Evolutionary conservation across 2,113 vertebrate genomes (phyloP), one percentile per base, ranked within the genome.

Genomic region (Hylia prasina): DNA sequence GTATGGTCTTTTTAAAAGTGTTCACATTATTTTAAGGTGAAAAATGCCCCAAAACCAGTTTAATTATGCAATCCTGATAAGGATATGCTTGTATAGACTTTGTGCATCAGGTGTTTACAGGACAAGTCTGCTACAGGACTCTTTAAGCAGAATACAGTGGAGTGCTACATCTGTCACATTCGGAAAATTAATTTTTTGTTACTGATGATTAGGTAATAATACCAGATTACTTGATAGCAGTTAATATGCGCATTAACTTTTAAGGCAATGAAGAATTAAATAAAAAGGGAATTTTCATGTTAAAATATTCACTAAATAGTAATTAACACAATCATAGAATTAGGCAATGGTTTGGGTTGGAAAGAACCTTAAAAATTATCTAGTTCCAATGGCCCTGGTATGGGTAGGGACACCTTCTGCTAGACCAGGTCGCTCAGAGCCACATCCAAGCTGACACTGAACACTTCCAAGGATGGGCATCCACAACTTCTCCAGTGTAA

Each of bases 121-220:
- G 28, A 7, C 8, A 28, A 71, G 21, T 65, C 47, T 80, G 10
- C 37, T 61, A 47, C 11, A 56, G 53, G 28, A 58, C 16, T 57
- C 48, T 30, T 7, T 65, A 31, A 42, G 37, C 66, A 65, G 30
- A 87, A n/a, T 23, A 56, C 9, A 77, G 15, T 7, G 53, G 2
- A 63, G 42, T 69, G 9, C 15, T 91, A 47, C 17, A 51, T 47
- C 54, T 44, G 6, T 72, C 48, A 54, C 13, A 72, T 40, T 56
- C 87, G 77, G 42, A 90, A 88, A 95, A 87, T 27, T 42, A 90
- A 65, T 51, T 56, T 84, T 76, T 25, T 88, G 3, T 80, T 86
- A 58, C 25, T 58, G 33, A 47, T 39, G 7, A 78, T 63, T 72
- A 72, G 20, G 12, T 44, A 79, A 61, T 28, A 24, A 70, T 11